Evolutionary conservation across 2,113 vertebrate genomes (phyloP).

Genomic region (Cynoglossus semilaevis): DNA sequence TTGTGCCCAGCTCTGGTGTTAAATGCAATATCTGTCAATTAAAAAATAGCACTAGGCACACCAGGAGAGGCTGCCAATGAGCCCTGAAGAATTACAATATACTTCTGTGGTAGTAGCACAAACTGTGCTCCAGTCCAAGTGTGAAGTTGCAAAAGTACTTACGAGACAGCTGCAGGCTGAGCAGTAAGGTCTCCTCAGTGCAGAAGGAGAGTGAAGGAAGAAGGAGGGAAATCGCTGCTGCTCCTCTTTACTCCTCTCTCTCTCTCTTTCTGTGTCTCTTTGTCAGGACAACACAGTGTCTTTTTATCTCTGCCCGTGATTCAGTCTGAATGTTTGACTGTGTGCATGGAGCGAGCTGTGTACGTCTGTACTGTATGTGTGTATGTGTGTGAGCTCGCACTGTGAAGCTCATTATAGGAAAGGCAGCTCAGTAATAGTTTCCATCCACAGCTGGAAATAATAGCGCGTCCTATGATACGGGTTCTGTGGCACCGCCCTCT

Average conservation of each 20-base stretch:
- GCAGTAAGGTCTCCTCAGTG: conserved; percentile 53
- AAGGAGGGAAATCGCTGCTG: conserved; percentile 51
- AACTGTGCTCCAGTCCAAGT: neutral
- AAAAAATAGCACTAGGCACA: no score
- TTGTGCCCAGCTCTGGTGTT: conserved; percentile 1
- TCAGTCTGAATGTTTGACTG: conserved; percentile 59
- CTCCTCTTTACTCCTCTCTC: conserved; percentile 35
- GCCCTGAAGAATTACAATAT: neutral
- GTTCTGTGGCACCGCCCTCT: conserved; percentile 65
- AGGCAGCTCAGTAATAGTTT: conserved; percentile 79
- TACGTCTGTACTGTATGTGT: conserved; percentile 20
- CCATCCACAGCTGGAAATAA: conserved; percentile 84
- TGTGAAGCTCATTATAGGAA: conserved; percentile 64
- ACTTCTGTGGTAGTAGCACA: neutral
- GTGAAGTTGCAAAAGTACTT: conserved; percentile 53
- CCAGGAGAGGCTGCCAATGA: no score
- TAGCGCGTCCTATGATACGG: conserved; percentile 69
- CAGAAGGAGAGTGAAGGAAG: conserved; percentile 50
- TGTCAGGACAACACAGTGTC: conserved; percentile 61
- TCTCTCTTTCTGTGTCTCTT: conserved; percentile 39
- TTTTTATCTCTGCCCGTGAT: conserved; percentile 63
- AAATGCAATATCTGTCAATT: neutral
- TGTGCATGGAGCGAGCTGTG: conserved; percentile 41
- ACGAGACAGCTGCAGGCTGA: conserved; percentile 50
- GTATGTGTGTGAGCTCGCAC: conserved; percentile 45